phyloP scores from a whole-genome alignment of 1,140 invertebrate species.

The Apis florea region DNA sequence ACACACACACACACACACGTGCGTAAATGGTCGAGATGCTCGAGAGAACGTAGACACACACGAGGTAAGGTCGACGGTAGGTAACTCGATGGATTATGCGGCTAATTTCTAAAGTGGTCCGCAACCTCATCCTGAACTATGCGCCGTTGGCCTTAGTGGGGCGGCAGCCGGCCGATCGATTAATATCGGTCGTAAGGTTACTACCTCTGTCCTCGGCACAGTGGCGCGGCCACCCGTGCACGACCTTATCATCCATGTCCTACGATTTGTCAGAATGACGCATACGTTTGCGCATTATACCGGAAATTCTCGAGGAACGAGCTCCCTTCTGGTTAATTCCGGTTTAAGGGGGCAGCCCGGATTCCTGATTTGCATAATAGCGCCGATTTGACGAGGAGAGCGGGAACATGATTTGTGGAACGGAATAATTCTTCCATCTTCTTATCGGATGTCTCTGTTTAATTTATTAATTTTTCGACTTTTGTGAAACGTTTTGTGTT shows the following conservation, averaged over 20 bases:
- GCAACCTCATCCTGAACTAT: slow-evolving; percentile 67
- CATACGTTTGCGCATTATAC: slow-evolving; percentile 38
- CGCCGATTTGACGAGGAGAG: neutral
- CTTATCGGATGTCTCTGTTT: no score
- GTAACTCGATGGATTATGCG: slow-evolving; percentile 73
- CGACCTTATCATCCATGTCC: slow-evolving; percentile 37
- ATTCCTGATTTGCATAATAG: slow-evolving; percentile 11
- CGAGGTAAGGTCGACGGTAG: slow-evolving; percentile 31
- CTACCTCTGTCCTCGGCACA: neutral
- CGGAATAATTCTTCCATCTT: neutral
- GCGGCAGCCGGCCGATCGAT: slow-evolving; percentile 62
- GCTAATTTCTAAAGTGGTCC: slow-evolving; percentile 75
- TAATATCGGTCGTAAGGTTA: slow-evolving; percentile 58
- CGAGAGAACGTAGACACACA: neutral
- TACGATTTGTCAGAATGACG: slow-evolving; percentile 41
- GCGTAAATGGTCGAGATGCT: neutral
- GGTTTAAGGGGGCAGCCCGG: slow-evolving; percentile 24
- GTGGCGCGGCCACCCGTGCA: neutral
- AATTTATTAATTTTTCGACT: no score
- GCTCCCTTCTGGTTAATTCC: slow-evolving; percentile 14
- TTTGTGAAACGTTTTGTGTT: no score
- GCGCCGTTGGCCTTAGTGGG: slow-evolving; percentile 61
- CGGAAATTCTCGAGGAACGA: slow-evolving; percentile 36
- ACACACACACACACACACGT: neutral
- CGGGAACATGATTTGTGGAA: neutral